phyloP scores from a whole-genome alignment of 2,113 vertebrate genomes.

The Podarcis cretensis region DNA sequence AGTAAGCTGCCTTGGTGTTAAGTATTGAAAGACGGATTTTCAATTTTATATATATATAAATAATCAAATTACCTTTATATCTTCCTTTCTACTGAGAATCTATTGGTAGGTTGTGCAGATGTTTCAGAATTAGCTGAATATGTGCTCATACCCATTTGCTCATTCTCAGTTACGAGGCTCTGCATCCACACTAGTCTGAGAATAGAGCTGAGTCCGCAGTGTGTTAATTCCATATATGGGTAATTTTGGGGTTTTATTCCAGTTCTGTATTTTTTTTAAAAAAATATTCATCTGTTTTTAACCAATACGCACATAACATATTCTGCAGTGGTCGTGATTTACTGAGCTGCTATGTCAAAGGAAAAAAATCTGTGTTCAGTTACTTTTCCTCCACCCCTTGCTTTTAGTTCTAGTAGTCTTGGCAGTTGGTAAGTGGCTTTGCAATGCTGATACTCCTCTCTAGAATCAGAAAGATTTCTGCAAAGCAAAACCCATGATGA shows the following conservation, averaged over 20 bases:
- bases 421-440: conserved; percentile 29
- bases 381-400: background rate
- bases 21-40: background rate
- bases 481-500: background rate
- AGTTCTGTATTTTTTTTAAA: conserved; percentile 5
- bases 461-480: conserved; percentile 17
- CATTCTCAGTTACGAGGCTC: background rate
- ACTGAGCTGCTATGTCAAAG: conserved; percentile 46
- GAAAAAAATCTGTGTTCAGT: conserved; percentile 6
- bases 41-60: background rate
- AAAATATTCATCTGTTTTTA: conserved; percentile 44
- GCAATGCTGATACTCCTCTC: conserved; percentile 11
- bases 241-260: background rate
- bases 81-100: too few species aligned
- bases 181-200: background rate
- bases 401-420: conserved; percentile 8
- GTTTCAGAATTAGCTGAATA: conserved; percentile 3
- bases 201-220: background rate
- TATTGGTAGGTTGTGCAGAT: background rate
- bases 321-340: conserved; percentile 32
- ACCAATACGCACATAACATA: conserved; percentile 33
- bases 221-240: conserved; percentile 38
- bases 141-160: background rate
- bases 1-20: background rate
- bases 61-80: background rate